These are phyloP conservation scores for Chymomyza fuscimana DNA, from an alignment of 2,888 invertebrate species.

Conservation along the genomic window DNA sequence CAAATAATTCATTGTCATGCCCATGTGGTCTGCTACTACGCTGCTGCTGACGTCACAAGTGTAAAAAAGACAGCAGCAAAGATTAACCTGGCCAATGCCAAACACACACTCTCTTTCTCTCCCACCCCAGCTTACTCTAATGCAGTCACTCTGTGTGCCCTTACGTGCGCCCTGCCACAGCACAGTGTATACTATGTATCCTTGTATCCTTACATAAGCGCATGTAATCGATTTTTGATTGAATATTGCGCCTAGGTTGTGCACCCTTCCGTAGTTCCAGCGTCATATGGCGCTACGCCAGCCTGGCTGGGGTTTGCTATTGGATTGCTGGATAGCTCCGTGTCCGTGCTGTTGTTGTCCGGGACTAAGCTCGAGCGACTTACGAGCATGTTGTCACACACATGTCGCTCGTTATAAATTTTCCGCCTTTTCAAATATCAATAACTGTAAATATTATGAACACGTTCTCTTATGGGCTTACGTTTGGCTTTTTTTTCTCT, in stretches of 20 bases:
- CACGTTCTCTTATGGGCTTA: conserved; percentile 75
- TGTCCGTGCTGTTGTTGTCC: neutral
- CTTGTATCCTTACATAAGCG: conserved; percentile 24
- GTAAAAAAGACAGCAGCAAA: conserved; percentile 28
- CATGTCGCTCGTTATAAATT: conserved; percentile 77
- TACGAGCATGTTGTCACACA: conserved; percentile 67
- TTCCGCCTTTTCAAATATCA: conserved; percentile 79
- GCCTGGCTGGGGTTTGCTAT: neutral
- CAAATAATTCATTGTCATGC: conserved; percentile 77
- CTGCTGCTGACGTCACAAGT: conserved; percentile 9
- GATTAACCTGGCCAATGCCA: conserved; percentile 61
- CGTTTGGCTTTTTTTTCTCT: conserved; percentile 33
- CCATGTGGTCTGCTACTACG: conserved; percentile 51
- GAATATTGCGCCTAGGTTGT: conserved; percentile 73
- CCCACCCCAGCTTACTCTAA: neutral
- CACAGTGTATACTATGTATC: conserved; percentile 1
- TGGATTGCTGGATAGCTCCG: neutral
- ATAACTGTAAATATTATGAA: conserved; percentile 79
- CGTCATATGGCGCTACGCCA: conserved; percentile 7
- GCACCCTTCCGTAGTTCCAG: conserved; percentile 37
- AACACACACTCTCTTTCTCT: neutral
- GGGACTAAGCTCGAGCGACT: conserved; percentile 15
- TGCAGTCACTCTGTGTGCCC: conserved; percentile 4
- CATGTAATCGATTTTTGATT: conserved; percentile 80
- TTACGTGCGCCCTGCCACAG: conserved; percentile 4